Evolutionary conservation across 2,888 invertebrate genomes (phyloP), one percentile per base, ranked within the genome.

Genomic region (Chalcosyrphus nemorum): DNA sequence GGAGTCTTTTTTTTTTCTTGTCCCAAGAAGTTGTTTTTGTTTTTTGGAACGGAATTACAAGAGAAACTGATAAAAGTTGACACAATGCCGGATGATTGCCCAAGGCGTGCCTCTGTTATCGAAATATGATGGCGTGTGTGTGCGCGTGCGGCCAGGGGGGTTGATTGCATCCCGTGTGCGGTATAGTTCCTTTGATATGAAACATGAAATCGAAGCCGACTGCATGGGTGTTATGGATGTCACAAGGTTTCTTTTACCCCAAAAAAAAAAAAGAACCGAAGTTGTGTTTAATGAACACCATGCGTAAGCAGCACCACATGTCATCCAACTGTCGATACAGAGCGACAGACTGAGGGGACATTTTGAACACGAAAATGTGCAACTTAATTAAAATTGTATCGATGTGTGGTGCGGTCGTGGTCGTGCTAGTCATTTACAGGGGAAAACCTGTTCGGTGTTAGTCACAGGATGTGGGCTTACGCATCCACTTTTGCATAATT

Each of bases 11-110:
- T n/a, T n/a, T n/a, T n/a, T 43, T 70, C 35, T 43, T 45, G 50
- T n/a, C n/a, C n/a, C n/a, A n/a, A n/a, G 15, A 45, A 41, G 47
- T 19, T 15, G 11, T 29, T n/a, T 61, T n/a, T n/a, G n/a, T n/a
- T 43, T 70, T 43, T 43, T 45, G 50, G 41, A 72, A 41, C 41
- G 19, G 13, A 59, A 35, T 52, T 43, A 54, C 19, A 32, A 57
- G 45, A 52, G 68, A 43, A 77, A 82, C 59, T 77, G 77, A 82
- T 82, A 77, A 81, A 81, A 71, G 63, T 52, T 75, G 63, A 74
- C 75, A 81, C 75, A 81, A 74, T 81, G 68, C 63, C 70, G 81
- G 68, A 75, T 75, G 81, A 47, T 63, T 70, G 81, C 63, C 17
- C 41, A 70, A 75, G 81, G 63, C 81, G 70, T 56, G 72, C 65